Evolutionary conservation across 2,797 vertebrate species (phyloP), one percentile per base, ranked within the genome.

Genomic region (Micropoecilia bifurca): DNA sequence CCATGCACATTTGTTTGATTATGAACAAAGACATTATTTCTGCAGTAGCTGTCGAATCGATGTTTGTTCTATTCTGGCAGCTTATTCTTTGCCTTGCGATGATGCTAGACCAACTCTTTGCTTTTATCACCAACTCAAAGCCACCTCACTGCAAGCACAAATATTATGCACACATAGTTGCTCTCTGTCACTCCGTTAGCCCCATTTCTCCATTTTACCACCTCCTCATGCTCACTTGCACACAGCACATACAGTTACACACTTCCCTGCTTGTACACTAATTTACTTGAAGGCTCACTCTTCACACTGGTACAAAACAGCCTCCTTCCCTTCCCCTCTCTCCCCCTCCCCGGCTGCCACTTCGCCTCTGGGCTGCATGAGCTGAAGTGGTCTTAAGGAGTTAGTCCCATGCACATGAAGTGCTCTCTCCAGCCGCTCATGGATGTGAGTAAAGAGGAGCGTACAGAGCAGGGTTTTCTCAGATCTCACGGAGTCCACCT

Each of bases 301-400:
- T 88, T 91, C 88, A 90, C 89, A 91, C 90, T 88, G 80, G 18
- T 77, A 88, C 79, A 91, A 90, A 89, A 82, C 80, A 74, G 82
- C 45, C 53, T 28, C 25, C 41, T 81, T 77, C 71, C 77, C 41
- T 68, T 30, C 28, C 46, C 39, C 72, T 71, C 76, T 43, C 81
- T 28, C 75, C 82, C 71, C 71, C 83, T 77, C 81, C 75, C 79
- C 83, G 87, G 87, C 84, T 90, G 90, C 89, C 93, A 92, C 90
- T 92, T 93, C 93, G 94, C 94, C 94, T 93, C 85, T 87, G 91
- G 94, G 95, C 92, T 85, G 82, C 71, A 46, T 83, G 91, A 95
- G 90, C 85, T 73, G 39, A 80, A 94, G 90, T 91, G 91, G 88
- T 95, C 95, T 93, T 90, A 95, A 95, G 91, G 89, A 93, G 93